These are phyloP conservation scores for Drepana falcataria DNA, from an alignment of 2,888 invertebrate genomes.

Conservation along the genomic window DNA sequence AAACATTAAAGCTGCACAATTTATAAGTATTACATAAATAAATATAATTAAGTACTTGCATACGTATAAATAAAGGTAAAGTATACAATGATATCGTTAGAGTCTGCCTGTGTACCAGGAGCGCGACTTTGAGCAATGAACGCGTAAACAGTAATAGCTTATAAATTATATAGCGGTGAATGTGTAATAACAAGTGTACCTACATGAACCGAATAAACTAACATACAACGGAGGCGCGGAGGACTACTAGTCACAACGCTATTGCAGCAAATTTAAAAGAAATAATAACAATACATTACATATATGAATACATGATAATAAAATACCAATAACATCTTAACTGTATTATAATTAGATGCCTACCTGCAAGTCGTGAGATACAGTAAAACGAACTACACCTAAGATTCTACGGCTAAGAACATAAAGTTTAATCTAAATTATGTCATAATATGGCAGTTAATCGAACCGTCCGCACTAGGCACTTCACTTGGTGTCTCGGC, in stretches of 20 bases:
- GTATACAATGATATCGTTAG: slow-evolving; percentile 56
- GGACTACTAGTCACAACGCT: slow-evolving; percentile 40
- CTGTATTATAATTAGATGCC: slow-evolving; percentile 57
- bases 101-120: slow-evolving; percentile 48
- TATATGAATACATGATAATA: slow-evolving; percentile 35
- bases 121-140: slow-evolving; percentile 70
- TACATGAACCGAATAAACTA: slow-evolving; percentile 36
- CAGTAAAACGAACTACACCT: slow-evolving; percentile 59
- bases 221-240: slow-evolving; percentile 42
- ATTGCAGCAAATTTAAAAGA: slow-evolving; percentile 40
- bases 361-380: slow-evolving; percentile 66
- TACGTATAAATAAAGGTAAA: slow-evolving; percentile 57
- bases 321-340: slow-evolving; percentile 51
- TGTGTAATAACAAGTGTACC: slow-evolving; percentile 70
- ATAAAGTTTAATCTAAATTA: slow-evolving; percentile 67
- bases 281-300: slow-evolving; percentile 50
- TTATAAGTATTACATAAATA: slow-evolving; percentile 70
- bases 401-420: slow-evolving; percentile 64
- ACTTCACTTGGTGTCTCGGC: slow-evolving; percentile 46
- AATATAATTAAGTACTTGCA: slow-evolving; percentile 66
- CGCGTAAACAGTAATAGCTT: slow-evolving; percentile 39
- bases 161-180: slow-evolving; percentile 55
- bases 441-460: slow-evolving; percentile 78
- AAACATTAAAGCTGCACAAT: slow-evolving; percentile 78
- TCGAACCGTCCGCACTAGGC: slow-evolving; percentile 73